A percentile compares a stretch with the other conserved stretches of the same genome.
Conservation (phyloP, 1,140 invertebrate species). For the Protaetia brevitarsis region DNA sequence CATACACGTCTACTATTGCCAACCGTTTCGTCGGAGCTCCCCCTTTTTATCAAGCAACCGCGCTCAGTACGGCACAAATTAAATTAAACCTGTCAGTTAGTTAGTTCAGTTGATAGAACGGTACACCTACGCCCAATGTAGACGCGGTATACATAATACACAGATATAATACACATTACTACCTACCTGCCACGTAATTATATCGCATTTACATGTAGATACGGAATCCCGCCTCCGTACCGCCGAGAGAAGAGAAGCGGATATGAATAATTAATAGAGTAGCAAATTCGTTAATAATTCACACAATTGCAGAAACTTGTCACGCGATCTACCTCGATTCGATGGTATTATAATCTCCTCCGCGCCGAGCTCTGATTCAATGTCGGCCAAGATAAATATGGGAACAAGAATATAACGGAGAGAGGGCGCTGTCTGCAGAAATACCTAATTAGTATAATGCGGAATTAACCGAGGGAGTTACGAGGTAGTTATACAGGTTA, state of each 20-base stretch:
- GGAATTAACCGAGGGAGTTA: constrained; percentile 10
- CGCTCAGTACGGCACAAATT: too few species aligned
- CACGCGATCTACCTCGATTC: not conserved
- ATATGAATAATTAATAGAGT: constrained; percentile 7
- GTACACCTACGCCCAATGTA: too few species aligned
- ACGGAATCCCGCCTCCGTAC: too few species aligned
- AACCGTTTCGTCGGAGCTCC: too few species aligned
- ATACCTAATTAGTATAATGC: constrained; percentile 8
- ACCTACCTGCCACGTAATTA: not conserved
- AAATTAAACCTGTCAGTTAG: not conserved
- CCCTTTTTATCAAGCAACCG: too few species aligned
- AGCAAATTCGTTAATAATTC: constrained; percentile 14
- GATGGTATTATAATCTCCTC: not conserved
- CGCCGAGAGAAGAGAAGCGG: not conserved
- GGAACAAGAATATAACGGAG: constrained; percentile 5
- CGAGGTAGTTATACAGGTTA: constrained; percentile 5
- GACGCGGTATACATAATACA: not conserved
- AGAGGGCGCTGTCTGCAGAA: not conserved
- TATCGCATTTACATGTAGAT: not conserved
- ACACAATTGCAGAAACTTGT: constrained; percentile 12
- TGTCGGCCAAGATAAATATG: not conserved
- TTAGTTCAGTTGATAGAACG: not conserved
- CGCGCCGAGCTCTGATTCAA: not conserved
- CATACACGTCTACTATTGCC: too few species aligned
- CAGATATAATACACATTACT: not conserved